phyloP scores from a whole-genome alignment of 2,113 vertebrate genomes.

The Peromyscus leucopus region DNA sequence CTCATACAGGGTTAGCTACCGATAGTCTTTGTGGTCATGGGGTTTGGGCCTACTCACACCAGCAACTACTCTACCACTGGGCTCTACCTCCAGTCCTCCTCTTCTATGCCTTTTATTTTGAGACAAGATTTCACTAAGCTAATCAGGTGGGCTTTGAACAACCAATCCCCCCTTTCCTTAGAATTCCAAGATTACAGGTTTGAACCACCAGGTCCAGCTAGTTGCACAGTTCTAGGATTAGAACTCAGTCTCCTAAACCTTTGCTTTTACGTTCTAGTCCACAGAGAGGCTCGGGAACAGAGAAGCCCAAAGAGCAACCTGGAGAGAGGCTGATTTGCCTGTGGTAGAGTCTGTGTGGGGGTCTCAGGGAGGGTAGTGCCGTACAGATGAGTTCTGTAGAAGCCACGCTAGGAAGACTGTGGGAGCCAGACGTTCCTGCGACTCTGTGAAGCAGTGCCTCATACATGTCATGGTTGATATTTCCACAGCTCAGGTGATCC shows the following conservation, averaged over 20 bases:
- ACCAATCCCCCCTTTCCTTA: not conserved
- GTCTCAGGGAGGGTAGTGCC: not conserved
- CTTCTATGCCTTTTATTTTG: not conserved
- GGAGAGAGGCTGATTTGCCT: not conserved
- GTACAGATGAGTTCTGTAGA: not conserved
- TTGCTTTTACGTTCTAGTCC: not conserved
- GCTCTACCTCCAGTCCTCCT: not conserved
- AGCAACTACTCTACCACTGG: not conserved
- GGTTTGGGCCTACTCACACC: not conserved
- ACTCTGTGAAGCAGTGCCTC: not conserved
- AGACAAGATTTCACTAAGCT: not conserved
- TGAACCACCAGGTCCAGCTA: not conserved
- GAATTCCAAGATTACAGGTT: not conserved
- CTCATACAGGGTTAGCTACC: not conserved
- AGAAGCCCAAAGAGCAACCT: not conserved
- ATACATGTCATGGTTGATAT: constrained; percentile 46
- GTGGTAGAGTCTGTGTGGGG: not conserved
- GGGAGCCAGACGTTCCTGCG: not conserved
- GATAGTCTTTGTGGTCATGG: not conserved
- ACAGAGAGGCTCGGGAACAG: not conserved
- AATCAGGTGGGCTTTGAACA: not conserved
- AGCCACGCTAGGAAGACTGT: not conserved
- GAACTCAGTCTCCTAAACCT: not conserved
- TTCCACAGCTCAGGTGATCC: constrained; percentile 91
- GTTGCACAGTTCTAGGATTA: not conserved